Percentiles rank a stretch among this genome's conserved stretches.
These are phyloP conservation scores for Rallus crepitans DNA, from an alignment of 2,797 vertebrate species.

Conservation along the genomic window DNA sequence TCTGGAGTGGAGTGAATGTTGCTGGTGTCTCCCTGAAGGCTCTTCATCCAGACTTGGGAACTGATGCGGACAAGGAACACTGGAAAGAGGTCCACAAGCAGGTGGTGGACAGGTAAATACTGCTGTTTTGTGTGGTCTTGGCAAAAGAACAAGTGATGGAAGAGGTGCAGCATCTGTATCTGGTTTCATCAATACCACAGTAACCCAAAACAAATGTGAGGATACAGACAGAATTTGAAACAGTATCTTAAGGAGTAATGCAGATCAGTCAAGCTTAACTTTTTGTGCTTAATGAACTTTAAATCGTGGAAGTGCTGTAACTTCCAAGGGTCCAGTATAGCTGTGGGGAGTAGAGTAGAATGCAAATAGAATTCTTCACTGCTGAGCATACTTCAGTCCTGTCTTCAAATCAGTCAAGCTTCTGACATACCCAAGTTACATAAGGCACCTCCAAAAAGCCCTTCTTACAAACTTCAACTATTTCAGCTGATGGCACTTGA, in stretches of 20 bases:
- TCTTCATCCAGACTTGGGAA: constrained; percentile 89
- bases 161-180: neutral
- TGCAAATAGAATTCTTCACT: neutral
- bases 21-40: constrained; percentile 92
- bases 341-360: neutral
- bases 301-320: neutral
- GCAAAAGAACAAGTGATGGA: neutral
- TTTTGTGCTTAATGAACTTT: neutral
- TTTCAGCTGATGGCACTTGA: neutral
- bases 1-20: constrained; percentile 97
- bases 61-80: constrained; percentile 88
- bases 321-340: neutral
- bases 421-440: neutral
- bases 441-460: neutral
- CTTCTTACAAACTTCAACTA: neutral
- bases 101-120: constrained; percentile 92
- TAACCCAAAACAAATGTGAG: neutral
- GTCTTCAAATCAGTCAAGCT: neutral
- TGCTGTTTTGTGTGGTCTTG: neutral
- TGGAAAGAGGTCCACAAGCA: constrained; percentile 94
- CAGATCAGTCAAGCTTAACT: neutral
- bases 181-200: neutral
- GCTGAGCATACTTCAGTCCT: neutral
- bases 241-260: neutral
- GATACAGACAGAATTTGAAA: neutral